A percentile compares a stretch with the other conserved stretches of the same genome.
phyloP scores from a whole-genome alignment of 2,113 vertebrate genomes.

The Synodontis membranacea region DNA sequence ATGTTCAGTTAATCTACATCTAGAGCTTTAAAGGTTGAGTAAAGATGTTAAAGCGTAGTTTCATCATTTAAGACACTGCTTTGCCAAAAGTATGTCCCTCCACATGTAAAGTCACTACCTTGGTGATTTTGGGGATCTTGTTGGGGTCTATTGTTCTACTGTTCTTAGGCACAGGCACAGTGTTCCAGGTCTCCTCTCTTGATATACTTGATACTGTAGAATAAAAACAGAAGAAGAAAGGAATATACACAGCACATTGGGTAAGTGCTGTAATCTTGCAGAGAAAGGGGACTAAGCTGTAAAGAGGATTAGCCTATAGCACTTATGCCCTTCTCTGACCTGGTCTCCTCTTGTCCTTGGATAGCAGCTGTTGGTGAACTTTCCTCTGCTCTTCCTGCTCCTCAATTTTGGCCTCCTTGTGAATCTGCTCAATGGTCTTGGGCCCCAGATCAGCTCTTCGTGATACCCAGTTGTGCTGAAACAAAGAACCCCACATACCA shows the following conservation, averaged over 20 bases:
- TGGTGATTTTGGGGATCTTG: slow-evolving; percentile 98
- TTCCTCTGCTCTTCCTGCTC: slow-evolving; percentile 97
- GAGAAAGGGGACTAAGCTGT: slow-evolving; percentile 51
- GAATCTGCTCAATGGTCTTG: slow-evolving; percentile 97
- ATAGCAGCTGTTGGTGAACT: slow-evolving; percentile 92
- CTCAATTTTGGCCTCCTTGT: slow-evolving; percentile 97
- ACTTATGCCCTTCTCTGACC: slow-evolving; percentile 70
- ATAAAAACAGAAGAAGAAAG: slow-evolving; percentile 2
- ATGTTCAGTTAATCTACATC: background rate
- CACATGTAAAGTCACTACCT: slow-evolving; percentile 71
- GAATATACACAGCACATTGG: background rate
- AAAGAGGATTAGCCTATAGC: slow-evolving; percentile 65
- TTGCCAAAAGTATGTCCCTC: background rate
- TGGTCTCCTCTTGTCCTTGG: slow-evolving; percentile 93
- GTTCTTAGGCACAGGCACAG: slow-evolving; percentile 95
- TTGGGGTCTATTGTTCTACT: slow-evolving; percentile 94
- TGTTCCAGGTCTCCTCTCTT: slow-evolving; percentile 96
- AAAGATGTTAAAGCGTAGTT: background rate
- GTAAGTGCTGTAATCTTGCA: background rate
- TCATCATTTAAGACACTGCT: background rate
- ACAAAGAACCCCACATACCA: background rate
- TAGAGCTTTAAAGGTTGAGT: no score
- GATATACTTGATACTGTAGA: slow-evolving; percentile 62
- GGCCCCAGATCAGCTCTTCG: slow-evolving; percentile 93
- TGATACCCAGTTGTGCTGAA: slow-evolving; percentile 94